Conservation (phyloP, 2,888 invertebrate genomes). For the Endotricha flammealis region DNA sequence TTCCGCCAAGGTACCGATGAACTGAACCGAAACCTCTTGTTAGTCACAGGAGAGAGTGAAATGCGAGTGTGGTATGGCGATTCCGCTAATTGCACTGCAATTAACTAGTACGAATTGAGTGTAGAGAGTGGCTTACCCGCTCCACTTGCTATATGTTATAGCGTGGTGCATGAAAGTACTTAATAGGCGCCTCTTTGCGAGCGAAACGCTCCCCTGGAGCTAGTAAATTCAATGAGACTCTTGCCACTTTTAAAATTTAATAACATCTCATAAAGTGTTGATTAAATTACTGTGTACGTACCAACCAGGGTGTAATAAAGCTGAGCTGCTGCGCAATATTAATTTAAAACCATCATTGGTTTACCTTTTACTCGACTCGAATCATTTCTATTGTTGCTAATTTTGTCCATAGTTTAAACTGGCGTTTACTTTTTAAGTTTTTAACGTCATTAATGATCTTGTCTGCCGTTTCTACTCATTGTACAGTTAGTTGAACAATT, state of each 20-base stretch:
- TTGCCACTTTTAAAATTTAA: slow-evolving; percentile 23
- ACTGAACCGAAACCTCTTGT: slow-evolving; percentile 23
- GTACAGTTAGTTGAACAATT: slow-evolving; percentile 10
- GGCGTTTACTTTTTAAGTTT: too few relatives aligned
- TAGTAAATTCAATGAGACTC: slow-evolving; percentile 31
- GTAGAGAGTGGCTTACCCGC: slow-evolving; percentile 72
- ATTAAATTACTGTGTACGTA: too few relatives aligned
- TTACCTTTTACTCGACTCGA: too few relatives aligned
- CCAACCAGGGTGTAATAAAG: too few relatives aligned
- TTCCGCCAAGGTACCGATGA: slow-evolving; percentile 28
- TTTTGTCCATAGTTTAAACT: too few relatives aligned
- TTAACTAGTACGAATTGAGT: slow-evolving; percentile 67
- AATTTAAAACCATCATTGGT: too few relatives aligned
- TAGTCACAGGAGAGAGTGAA: slow-evolving; percentile 57
- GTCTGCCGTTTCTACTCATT: slow-evolving; percentile 14
- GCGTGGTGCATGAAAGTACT: slow-evolving; percentile 65
- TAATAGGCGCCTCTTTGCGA: slow-evolving; percentile 49
- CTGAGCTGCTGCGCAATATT: too few relatives aligned
- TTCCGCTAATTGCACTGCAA: slow-evolving; percentile 61
- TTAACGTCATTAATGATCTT: too few relatives aligned
- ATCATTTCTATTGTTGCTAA: too few relatives aligned
- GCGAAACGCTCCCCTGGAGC: slow-evolving; percentile 36
- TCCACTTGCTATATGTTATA: slow-evolving; percentile 75
- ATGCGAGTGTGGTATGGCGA: slow-evolving; percentile 40
- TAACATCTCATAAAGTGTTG: background rate